Percentiles rank a stretch among this genome's conserved stretches.
These are phyloP conservation scores for Watersipora subatra DNA, from an alignment of 1,140 invertebrate species.

Conservation along the genomic window DNA sequence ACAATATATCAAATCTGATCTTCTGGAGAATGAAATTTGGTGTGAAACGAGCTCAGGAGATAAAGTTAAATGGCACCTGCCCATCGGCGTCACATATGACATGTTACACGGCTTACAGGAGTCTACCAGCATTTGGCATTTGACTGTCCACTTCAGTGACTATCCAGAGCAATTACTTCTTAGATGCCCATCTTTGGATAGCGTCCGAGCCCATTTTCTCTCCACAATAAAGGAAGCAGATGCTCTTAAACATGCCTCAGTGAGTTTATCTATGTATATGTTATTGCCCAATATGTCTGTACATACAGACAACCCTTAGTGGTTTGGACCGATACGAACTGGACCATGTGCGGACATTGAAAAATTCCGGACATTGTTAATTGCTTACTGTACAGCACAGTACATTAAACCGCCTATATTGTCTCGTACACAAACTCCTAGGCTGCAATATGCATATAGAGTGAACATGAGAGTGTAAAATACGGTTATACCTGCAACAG, in stretches of 20 bases:
- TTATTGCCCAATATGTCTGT: too few species aligned
- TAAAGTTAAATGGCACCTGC: slow-evolving; percentile 4
- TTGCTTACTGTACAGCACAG: too few species aligned
- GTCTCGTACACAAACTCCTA: too few species aligned
- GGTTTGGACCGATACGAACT: too few species aligned
- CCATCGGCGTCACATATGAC: background rate
- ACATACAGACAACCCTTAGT: too few species aligned
- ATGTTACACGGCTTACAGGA: background rate
- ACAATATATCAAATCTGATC: background rate
- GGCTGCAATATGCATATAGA: too few species aligned
- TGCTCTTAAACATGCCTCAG: slow-evolving; percentile 65
- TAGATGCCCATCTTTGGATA: slow-evolving; percentile 54
- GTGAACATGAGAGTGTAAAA: too few species aligned
- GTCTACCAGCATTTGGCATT: background rate
- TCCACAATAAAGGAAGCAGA: slow-evolving; percentile 94
- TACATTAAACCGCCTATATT: too few species aligned
- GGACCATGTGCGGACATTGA: too few species aligned
- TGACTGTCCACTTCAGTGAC: slow-evolving; percentile 23
- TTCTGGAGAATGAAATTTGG: background rate
- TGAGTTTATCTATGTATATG: too few species aligned
- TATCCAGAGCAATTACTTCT: slow-evolving; percentile 45
- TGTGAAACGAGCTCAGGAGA: background rate
- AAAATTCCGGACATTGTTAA: too few species aligned
- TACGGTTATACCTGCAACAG: too few species aligned
- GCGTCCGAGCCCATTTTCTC: slow-evolving; percentile 83